Base-by-base conservation (phyloP, 2,888 invertebrate genomes). In the Lymantria dispar region DNA sequence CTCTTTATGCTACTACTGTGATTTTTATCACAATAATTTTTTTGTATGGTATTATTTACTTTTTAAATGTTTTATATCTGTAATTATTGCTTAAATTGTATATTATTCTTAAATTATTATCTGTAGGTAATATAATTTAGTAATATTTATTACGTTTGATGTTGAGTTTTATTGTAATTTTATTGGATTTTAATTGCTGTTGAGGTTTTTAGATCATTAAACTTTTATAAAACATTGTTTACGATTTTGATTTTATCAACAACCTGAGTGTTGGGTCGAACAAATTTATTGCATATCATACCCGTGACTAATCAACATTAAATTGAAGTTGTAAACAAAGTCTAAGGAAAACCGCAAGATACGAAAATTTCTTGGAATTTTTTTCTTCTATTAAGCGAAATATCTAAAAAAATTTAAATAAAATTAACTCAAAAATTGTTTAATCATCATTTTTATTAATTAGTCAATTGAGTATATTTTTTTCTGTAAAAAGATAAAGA, bases 1-100 rank as follows among this genome's bases (percentile, higher is more conserved):
- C 88, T 89, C 88, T 87, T 77, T 85, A 80, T 84, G 90, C 89
- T 88, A 79, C 78, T 78, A 69, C 90, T 90, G 90, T 90, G 90
- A 90, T 90, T 83, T 61, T 65, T 73, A 56, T 87, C 82, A 83
- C 79, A 58, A 76, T 77, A 66, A 73, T 74, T 76, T 47, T 74
- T 72, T 56, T 33, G 10, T 10, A 10, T 33, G 33, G 10, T 33
- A 7, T 33, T 33, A 33, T 10, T 8, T 33, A 33, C 8, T 8
- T 33, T 10, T 33, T 33, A 10, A 33, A 5, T 5, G 22, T 22
- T 22, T 22, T 22, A 22, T 22, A 22, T 22, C 22, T 2, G 2
- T 22, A 22, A 22, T 22, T 22, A 22, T 5, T 22, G 5, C 2
- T 22, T 22, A 22, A 22, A 22, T 22, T 22, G 22, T 22, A 22